Base-by-base conservation (phyloP, 2,113 vertebrate species). In the Manacus vitellinus region DNA sequence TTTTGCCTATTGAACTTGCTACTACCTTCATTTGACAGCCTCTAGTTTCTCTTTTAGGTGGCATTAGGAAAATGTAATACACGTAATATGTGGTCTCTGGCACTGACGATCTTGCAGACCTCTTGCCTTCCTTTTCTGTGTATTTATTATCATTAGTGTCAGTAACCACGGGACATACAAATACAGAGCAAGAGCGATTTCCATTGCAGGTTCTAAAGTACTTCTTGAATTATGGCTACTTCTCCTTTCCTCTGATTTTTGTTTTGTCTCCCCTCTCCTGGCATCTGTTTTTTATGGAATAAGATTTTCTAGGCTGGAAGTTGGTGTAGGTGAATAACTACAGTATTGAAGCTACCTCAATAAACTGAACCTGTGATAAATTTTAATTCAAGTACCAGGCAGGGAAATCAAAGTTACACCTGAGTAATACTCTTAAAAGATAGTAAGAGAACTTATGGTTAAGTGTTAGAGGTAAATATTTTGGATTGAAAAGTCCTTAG, bases 121-220 rank as follows among this genome's bases (percentile, higher is more conserved):
- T 81, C 54, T 28, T 25, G 1, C 25, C 15, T 77, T 33, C 23
- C 58, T 73, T 49, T 35, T 22, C 25, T 4, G 2, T 1, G 0
- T 41, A 9, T 55, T 71, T 88, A 5, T 71, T 61, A 14, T 35
- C 0, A 0, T 44, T 71, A 15, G 6, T 73, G 15, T 72, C 9
- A 21, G 41, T 78, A 78, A 43, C 33, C 23, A 10, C 20, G 75
- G 58, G 39, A 77, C 56, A 73, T 30, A 22, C 6, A 73, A 52
- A 65, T 41, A 41, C 14, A 39, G 62, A 58, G 44, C 39, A 43
- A 52, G 52, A 75, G 27, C 35, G 44, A 9, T 55, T 17, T 47
- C 41, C 25, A 10, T 31, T 74, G 54, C 47, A 78, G 16, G 22
- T 25, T 68, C 78, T 63, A 4, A 71, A 31, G 8, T 77, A 11